phyloP scores from a whole-genome alignment of 1,140 invertebrate genomes.

The Paramacrobiotus metropolitanus region DNA sequence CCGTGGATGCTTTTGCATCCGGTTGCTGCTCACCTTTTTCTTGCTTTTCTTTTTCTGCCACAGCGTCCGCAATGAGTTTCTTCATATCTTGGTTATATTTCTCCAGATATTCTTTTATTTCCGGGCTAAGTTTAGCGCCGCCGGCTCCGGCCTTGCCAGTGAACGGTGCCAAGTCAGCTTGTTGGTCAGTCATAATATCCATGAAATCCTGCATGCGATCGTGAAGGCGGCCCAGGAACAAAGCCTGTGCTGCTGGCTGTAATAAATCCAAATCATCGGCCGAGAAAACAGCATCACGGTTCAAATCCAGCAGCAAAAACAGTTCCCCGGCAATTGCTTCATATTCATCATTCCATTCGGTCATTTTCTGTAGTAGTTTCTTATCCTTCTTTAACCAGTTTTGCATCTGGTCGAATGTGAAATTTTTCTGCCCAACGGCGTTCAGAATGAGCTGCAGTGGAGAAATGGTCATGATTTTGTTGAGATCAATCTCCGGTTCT shows the following conservation, averaged over 20 bases:
- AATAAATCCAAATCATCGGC: neutral
- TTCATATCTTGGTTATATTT: no score
- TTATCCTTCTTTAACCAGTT: neutral
- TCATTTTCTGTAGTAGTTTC: neutral
- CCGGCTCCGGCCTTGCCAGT: neutral
- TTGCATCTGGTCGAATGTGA: neutral
- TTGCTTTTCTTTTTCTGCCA: no score
- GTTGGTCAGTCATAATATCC: neutral
- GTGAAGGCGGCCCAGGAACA: neutral
- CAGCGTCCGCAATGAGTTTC: no score
- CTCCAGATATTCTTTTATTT: no score
- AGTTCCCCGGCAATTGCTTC: neutral
- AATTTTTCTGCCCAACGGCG: neutral
- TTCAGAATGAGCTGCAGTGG: neutral
- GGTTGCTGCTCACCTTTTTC: no score
- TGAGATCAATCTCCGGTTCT: neutral
- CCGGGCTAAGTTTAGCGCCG: no score
- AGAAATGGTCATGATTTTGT: neutral
- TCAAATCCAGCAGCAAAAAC: neutral
- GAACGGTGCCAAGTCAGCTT: neutral
- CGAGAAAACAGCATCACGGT: neutral
- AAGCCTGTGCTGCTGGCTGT: neutral
- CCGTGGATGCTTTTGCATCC: no score
- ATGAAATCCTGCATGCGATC: neutral
- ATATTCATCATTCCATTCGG: neutral